Percentiles rank a stretch among this genome's conserved stretches.
Evolutionary conservation across 37 sponge, comb jelly and placozoan genomes (phyloP).

Genomic region (Geodia barretti): DNA sequence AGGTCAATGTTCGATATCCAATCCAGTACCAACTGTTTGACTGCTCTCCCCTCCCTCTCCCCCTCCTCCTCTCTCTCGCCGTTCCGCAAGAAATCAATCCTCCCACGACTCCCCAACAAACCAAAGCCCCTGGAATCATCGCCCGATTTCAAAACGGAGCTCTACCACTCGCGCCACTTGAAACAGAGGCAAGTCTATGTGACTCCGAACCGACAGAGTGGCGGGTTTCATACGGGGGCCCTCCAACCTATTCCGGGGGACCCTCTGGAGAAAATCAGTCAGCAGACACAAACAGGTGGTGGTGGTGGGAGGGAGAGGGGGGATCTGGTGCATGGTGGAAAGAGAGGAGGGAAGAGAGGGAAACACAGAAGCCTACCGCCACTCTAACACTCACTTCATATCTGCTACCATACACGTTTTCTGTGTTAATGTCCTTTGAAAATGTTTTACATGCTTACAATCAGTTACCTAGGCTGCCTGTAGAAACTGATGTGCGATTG

Average conservation of each 20-base stretch:
- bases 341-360: neutral
- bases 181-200: neutral
- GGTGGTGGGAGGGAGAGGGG: neutral
- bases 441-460: no score
- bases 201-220: slow-evolving; percentile 13
- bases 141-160: slow-evolving; percentile 9
- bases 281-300: neutral
- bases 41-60: neutral
- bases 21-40: no score
- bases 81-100: neutral
- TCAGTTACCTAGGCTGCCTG: no score
- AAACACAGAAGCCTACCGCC: neutral
- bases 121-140: neutral
- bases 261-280: neutral
- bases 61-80: neutral
- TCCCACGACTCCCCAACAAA: neutral
- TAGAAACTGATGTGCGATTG: no score
- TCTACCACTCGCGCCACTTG: slow-evolving; percentile 32
- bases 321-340: neutral
- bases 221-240: slow-evolving; percentile 24
- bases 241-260: slow-evolving; percentile 28
- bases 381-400: no score
- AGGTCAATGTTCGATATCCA: neutral
- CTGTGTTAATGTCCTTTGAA: no score
- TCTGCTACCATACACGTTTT: no score